These are phyloP conservation scores for Helicoverpa armigera DNA, from an alignment of 1,140 invertebrate species.

Conservation along the genomic window DNA sequence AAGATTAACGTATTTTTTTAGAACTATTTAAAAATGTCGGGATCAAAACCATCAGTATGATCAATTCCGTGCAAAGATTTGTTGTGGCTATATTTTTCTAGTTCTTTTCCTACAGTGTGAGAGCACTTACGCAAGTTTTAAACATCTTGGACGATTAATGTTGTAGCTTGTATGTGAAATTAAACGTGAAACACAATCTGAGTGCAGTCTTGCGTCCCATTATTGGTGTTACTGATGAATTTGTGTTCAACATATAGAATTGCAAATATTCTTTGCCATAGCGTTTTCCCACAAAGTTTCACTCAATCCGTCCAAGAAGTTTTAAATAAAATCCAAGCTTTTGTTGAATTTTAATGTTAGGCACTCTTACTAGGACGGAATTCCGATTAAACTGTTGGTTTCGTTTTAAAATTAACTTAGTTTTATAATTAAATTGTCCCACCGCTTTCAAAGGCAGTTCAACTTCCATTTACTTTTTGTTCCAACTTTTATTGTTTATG, in stretches of 20 bases:
- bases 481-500: constrained; percentile 37
- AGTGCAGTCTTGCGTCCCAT: not conserved
- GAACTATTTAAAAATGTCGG: no score
- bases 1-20: no score
- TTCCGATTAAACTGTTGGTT: constrained; percentile 42
- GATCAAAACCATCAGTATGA: not conserved
- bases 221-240: not conserved
- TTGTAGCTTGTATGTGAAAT: no score
- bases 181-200: not conserved
- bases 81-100: not conserved
- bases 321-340: constrained; percentile 26
- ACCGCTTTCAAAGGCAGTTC: constrained; percentile 35
- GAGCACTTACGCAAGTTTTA: constrained; percentile 3
- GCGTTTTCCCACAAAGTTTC: constrained; percentile 13
- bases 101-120: not conserved
- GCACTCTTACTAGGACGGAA: constrained; percentile 26
- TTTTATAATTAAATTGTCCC: constrained; percentile 43
- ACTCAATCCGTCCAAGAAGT: constrained; percentile 7
- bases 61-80: not conserved
- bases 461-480: constrained; percentile 36
- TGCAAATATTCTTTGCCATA: constrained; percentile 8
- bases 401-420: constrained; percentile 44
- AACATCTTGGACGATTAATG: not conserved
- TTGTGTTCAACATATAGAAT: not conserved
- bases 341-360: constrained; percentile 38